Conservation (phyloP, 1,140 invertebrate species). For the Scylla paramamosain region DNA sequence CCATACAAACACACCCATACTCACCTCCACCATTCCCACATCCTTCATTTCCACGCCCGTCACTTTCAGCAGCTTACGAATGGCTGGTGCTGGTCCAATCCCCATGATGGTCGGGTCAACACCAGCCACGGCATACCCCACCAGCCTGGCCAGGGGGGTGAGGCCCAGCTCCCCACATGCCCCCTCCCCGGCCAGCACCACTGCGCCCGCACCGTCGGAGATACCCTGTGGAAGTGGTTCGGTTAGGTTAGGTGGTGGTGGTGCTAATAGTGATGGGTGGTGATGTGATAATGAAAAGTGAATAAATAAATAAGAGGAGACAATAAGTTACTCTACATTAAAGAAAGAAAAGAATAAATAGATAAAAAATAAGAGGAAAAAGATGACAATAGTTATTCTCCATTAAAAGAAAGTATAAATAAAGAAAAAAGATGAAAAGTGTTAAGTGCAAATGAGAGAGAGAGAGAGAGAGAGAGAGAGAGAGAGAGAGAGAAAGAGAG, state of each 20-base stretch:
- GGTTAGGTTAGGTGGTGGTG: not conserved
- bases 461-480: too few relatives aligned
- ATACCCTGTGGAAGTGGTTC: slow-evolving; percentile 86
- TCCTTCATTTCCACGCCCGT: slow-evolving; percentile 90
- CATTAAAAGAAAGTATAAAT: not conserved
- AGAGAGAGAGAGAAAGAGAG: too few relatives aligned
- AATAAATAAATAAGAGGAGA: not conserved
- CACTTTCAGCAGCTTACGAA: slow-evolving; percentile 88
- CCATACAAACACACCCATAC: not conserved
- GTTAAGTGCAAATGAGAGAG: too few relatives aligned
- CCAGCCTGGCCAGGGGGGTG: slow-evolving; percentile 88
- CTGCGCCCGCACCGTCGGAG: slow-evolving; percentile 95
- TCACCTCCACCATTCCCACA: slow-evolving; percentile 96
- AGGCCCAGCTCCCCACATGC: slow-evolving; percentile 90
- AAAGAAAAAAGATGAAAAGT: too few relatives aligned
- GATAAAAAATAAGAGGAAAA: not conserved
- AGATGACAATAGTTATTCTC: too few relatives aligned
- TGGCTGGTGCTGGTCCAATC: slow-evolving; percentile 96
- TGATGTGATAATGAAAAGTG: too few relatives aligned
- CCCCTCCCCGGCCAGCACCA: slow-evolving; percentile 94
- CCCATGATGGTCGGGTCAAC: slow-evolving; percentile 92
- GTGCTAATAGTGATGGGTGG: not conserved
- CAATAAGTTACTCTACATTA: too few relatives aligned
- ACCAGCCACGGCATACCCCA: slow-evolving; percentile 88
- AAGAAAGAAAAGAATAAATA: not conserved